phyloP scores from a whole-genome alignment of 2,113 vertebrate genomes.

The Lophura nycthemera region DNA sequence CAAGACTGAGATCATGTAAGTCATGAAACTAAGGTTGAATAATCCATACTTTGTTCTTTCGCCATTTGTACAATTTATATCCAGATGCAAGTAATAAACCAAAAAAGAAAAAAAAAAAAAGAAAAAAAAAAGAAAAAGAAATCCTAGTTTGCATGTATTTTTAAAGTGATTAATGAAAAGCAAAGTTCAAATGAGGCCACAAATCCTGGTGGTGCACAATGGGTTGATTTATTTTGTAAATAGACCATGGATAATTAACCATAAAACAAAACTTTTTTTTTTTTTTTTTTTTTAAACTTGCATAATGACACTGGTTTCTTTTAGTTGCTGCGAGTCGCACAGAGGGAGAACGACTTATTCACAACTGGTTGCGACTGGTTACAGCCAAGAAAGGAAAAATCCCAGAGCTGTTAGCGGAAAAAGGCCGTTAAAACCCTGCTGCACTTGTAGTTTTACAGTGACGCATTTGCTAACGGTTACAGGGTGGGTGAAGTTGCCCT shows the following conservation, averaged over 20 bases:
- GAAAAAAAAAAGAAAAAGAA: not conserved
- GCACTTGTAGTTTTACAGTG: slow-evolving; percentile 35
- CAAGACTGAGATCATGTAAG: slow-evolving; percentile 63
- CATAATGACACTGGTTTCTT: slow-evolving; percentile 68
- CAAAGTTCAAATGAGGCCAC: slow-evolving; percentile 77
- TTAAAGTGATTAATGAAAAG: slow-evolving; percentile 77
- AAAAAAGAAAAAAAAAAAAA: slow-evolving; percentile 62
- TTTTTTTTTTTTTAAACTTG: slow-evolving; percentile 19
- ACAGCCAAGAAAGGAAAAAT: slow-evolving; percentile 61
- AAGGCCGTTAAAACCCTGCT: slow-evolving; percentile 17
- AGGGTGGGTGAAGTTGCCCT: not conserved
- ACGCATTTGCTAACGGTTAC: not conserved
- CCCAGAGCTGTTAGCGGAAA: slow-evolving; percentile 14
- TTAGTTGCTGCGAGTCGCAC: slow-evolving; percentile 68
- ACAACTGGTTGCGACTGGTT: slow-evolving; percentile 70
- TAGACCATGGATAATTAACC: slow-evolving; percentile 80
- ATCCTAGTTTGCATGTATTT: slow-evolving; percentile 72
- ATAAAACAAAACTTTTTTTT: slow-evolving; percentile 77
- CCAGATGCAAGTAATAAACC: slow-evolving; percentile 57
- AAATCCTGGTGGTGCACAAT: slow-evolving; percentile 77
- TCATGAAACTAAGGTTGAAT: slow-evolving; percentile 59
- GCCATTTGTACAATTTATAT: slow-evolving; percentile 57
- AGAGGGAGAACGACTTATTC: slow-evolving; percentile 72
- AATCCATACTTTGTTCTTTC: slow-evolving; percentile 60
- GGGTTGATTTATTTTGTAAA: slow-evolving; percentile 80